These are phyloP conservation scores for Habropoda laboriosa DNA, from an alignment of 1,140 invertebrate genomes.

Conservation along the genomic window DNA sequence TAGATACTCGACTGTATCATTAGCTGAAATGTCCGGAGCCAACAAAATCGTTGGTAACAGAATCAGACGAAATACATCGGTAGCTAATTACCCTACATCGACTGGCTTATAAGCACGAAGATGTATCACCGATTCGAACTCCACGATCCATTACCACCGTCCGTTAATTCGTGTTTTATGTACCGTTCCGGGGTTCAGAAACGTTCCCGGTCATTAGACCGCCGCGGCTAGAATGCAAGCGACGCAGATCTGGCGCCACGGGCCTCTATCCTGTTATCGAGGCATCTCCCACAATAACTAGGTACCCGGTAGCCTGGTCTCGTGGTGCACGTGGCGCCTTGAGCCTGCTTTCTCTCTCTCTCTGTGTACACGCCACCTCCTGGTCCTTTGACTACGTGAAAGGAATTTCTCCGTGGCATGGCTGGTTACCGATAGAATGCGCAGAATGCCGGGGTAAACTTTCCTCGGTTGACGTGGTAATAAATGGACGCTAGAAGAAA, in stretches of 20 bases:
- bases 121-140: neutral
- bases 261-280: neutral
- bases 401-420: constrained; percentile 34
- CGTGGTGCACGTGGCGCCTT: neutral
- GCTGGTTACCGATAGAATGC: constrained; percentile 35
- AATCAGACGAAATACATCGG: neutral
- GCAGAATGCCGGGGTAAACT: constrained; percentile 19
- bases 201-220: constrained; percentile 16
- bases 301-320: neutral
- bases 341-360: too few species aligned
- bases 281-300: neutral
- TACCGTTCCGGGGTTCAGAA: neutral
- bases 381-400: constrained; percentile 42
- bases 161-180: constrained; percentile 30
- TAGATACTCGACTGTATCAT: too few species aligned
- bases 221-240: neutral
- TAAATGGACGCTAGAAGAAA: neutral
- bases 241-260: constrained; percentile 2
- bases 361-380: neutral
- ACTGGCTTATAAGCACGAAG: neutral
- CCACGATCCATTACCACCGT: neutral
- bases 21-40: too few species aligned
- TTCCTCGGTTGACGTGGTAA: constrained; percentile 2
- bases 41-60: too few species aligned
- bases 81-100: neutral